phyloP scores from a whole-genome alignment of 2,888 invertebrate species.

The Capitulum mitella region DNA sequence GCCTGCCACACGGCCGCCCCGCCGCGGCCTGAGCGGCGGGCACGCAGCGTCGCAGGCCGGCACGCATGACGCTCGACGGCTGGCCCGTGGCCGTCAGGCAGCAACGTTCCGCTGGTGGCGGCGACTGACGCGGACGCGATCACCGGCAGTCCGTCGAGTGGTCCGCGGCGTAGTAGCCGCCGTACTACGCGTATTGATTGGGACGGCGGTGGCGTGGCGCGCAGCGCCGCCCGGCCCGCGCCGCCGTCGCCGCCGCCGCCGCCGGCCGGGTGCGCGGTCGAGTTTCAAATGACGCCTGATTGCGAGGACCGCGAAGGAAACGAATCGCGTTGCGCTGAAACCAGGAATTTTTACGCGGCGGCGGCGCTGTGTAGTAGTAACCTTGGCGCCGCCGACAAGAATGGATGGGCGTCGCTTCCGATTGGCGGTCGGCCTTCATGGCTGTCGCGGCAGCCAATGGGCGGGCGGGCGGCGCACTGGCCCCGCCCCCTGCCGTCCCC shows the following conservation, averaged over 20 bases:
- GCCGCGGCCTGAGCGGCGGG: background rate
- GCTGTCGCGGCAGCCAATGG: slow-evolving; percentile 18
- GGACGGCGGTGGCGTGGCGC: background rate
- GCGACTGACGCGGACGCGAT: too few species aligned
- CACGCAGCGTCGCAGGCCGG: background rate
- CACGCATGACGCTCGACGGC: too few species aligned
- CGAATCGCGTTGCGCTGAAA: background rate
- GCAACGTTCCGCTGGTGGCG: too few species aligned
- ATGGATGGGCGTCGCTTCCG: background rate
- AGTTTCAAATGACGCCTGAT: background rate
- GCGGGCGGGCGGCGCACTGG: background rate
- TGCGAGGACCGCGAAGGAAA: background rate
- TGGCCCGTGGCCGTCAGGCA: too few species aligned
- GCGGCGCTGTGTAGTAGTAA: background rate
- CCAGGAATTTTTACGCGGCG: background rate
- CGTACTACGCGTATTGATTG: slow-evolving; percentile 19
- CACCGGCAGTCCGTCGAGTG: background rate
- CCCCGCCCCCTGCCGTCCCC: background rate
- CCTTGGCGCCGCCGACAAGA: slow-evolving; percentile 1
- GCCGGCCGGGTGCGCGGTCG: background rate
- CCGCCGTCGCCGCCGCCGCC: background rate
- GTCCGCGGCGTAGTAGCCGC: background rate
- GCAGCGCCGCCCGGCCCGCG: background rate
- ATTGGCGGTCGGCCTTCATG: background rate
- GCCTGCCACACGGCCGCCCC: too few species aligned